phyloP scores from a whole-genome alignment of 1,140 invertebrate genomes.

The Tachypleus tridentatus region DNA sequence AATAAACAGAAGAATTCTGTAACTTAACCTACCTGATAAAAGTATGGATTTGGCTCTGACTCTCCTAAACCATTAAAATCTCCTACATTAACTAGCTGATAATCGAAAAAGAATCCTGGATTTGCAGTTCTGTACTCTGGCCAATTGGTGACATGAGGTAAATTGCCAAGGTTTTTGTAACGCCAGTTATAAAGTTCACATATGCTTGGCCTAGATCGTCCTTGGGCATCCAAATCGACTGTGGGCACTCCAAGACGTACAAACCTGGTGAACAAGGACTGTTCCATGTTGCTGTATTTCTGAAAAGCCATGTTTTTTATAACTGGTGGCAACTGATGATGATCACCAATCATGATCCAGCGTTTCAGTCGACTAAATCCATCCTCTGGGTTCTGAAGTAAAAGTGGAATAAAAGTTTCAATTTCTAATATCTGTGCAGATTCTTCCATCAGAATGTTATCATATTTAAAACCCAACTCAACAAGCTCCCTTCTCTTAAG shows the following conservation, averaged over 20 bases:
- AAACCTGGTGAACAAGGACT: conserved; percentile 92
- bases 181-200: conserved; percentile 95
- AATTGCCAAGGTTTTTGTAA: conserved; percentile 87
- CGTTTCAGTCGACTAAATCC: conserved; percentile 90
- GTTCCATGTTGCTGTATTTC: conserved; percentile 99
- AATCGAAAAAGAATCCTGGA: conserved; percentile 79
- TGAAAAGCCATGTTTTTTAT: conserved; percentile 99
- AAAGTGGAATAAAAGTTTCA: conserved; percentile 96
- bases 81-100: conserved; percentile 91
- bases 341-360: conserved; percentile 99
- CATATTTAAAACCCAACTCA: conserved; percentile 91
- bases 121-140: conserved; percentile 81
- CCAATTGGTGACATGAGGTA: conserved; percentile 67
- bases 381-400: conserved; percentile 94
- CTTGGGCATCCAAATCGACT: conserved; percentile 94
- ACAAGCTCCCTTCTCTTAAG: conserved; percentile 92
- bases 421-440: conserved; percentile 98
- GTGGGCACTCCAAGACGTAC: conserved; percentile 93
- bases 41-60: conserved; percentile 94
- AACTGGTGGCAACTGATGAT: conserved; percentile 96
- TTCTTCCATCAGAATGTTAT: conserved; percentile 99
- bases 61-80: conserved; percentile 96
- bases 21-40: conserved; percentile 63
- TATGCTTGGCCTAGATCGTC: conserved; percentile 80
- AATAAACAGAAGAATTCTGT: neutral